Conservation (phyloP, 2,888 invertebrate species). For the Stenolophus ochropezus region DNA sequence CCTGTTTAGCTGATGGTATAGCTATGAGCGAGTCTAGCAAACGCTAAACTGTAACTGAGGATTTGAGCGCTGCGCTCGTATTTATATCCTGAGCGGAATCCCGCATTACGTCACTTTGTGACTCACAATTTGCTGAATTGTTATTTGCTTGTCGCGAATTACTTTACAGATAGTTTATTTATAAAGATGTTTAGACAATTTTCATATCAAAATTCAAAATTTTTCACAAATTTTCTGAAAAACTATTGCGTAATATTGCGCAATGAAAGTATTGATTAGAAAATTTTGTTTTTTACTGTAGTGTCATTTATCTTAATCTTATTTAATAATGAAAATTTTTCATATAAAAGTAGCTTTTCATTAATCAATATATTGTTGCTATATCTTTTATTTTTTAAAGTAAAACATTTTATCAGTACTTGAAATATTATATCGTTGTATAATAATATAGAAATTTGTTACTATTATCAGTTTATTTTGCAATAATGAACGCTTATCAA, state of each 20-base stretch:
- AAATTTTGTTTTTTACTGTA: background rate
- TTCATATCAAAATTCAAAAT: background rate
- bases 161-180: background rate
- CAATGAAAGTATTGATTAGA: background rate
- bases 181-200: background rate
- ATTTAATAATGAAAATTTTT: too few relatives aligned
- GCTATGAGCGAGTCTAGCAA: slow-evolving; percentile 33
- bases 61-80: too few relatives aligned
- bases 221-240: background rate
- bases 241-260: slow-evolving; percentile 15
- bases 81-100: background rate
- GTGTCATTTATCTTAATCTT: too few relatives aligned
- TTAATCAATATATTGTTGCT: too few relatives aligned
- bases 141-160: background rate
- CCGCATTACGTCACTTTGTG: slow-evolving; percentile 29
- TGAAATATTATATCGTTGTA: too few relatives aligned
- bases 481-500: too few relatives aligned
- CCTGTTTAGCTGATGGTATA: too few relatives aligned
- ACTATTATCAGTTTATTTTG: too few relatives aligned
- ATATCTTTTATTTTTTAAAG: too few relatives aligned
- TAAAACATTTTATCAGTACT: too few relatives aligned
- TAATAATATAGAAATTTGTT: too few relatives aligned
- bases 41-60: slow-evolving; percentile 51
- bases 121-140: slow-evolving; percentile 4
- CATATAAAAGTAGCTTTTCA: too few relatives aligned